phyloP scores from a whole-genome alignment of 2,888 invertebrate genomes.

The Plebejus anna region DNA sequence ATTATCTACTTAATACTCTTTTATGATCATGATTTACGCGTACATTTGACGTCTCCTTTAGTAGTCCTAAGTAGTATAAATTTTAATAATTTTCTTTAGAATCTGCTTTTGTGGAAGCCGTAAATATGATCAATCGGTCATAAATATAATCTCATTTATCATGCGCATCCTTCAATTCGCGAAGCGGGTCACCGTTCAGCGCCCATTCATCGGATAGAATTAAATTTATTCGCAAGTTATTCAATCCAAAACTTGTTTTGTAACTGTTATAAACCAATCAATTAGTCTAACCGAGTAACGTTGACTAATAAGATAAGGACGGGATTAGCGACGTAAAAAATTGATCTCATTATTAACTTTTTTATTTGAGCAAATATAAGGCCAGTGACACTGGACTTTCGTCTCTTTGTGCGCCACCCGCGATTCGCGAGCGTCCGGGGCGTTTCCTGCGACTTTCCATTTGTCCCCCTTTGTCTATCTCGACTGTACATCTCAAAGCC shows the following conservation, averaged over 20 bases:
- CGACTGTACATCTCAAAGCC: constrained; percentile 23
- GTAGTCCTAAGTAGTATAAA: not conserved
- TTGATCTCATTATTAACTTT: constrained; percentile 19
- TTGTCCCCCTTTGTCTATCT: constrained; percentile 27
- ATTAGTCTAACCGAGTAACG: constrained; percentile 30
- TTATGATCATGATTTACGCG: not conserved
- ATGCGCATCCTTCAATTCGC: not conserved
- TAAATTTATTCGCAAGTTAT: constrained; percentile 10
- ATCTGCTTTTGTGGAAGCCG: not conserved
- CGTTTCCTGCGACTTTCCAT: constrained; percentile 26
- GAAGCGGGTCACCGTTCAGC: not conserved
- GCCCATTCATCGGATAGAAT: not conserved
- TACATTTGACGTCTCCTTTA: not conserved
- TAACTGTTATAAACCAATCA: constrained; percentile 36
- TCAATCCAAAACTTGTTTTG: constrained; percentile 1
- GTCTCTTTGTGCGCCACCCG: constrained; percentile 36
- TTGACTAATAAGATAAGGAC: constrained; percentile 18
- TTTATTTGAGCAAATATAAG: constrained; percentile 4
- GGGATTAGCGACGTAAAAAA: constrained; percentile 17
- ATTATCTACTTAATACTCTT: not conserved
- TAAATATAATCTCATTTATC: not conserved
- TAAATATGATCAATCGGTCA: constrained; percentile 3
- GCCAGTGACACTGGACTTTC: constrained; percentile 17
- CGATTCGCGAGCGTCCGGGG: constrained; percentile 38
- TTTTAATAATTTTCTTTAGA: not conserved